These are phyloP conservation scores for Mya arenaria DNA, from an alignment of 1,140 invertebrate species.

Conservation along the genomic window DNA sequence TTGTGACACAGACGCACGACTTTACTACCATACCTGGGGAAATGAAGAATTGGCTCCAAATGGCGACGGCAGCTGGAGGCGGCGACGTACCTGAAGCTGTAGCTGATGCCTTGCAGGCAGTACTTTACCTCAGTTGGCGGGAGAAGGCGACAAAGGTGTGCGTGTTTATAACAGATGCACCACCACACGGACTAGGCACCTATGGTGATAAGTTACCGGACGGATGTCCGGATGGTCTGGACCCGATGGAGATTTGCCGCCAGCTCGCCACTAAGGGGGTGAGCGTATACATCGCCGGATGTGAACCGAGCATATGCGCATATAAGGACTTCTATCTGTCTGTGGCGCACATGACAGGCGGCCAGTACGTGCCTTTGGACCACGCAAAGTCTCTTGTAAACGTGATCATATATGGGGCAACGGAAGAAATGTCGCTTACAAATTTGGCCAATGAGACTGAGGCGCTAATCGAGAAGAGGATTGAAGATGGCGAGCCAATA, in stretches of 20 bases:
- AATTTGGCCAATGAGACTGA: no score
- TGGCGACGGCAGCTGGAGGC: constrained; percentile 61
- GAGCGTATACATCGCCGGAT: constrained; percentile 67
- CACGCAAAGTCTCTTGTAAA: constrained; percentile 47
- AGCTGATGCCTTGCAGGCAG: constrained; percentile 67
- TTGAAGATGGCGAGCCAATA: no score
- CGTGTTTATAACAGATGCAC: constrained; percentile 68
- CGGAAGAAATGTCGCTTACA: constrained; percentile 62
- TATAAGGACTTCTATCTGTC: constrained; percentile 70
- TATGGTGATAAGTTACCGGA: constrained; percentile 53
- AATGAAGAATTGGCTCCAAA: constrained; percentile 68
- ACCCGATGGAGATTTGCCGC: constrained; percentile 61
- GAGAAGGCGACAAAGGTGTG: constrained; percentile 67
- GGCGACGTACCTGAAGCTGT: constrained; percentile 71
- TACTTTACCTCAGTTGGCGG: constrained; percentile 66
- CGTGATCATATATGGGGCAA: constrained; percentile 59
- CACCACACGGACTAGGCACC: constrained; percentile 63
- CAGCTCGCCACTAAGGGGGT: constrained; percentile 66
- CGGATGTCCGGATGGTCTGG: constrained; percentile 67
- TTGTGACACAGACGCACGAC: constrained; percentile 64
- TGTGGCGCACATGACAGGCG: constrained; percentile 67
- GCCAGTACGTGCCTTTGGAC: constrained; percentile 69
- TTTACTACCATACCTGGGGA: constrained; percentile 61
- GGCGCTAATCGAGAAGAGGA: no score
- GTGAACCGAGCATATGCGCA: constrained; percentile 63